Percentiles rank a stretch among this genome's conserved stretches.
phyloP scores from a whole-genome alignment of 1,140 invertebrate species.

The Polyergus mexicanus region DNA sequence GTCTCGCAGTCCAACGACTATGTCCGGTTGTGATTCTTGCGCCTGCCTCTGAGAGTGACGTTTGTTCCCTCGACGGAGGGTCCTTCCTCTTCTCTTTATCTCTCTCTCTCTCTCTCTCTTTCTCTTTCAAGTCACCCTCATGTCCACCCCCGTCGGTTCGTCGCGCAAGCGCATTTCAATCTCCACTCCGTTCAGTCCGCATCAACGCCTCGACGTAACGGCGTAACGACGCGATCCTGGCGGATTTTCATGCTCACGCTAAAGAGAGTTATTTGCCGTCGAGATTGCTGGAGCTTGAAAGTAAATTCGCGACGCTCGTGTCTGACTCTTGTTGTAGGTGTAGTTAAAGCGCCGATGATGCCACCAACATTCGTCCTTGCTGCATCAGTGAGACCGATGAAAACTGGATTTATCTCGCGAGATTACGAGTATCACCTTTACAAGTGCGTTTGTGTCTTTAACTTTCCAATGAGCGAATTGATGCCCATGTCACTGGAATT shows the following conservation, averaged over 20 bases:
- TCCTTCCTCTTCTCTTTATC: constrained; percentile 51
- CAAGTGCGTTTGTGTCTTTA: constrained; percentile 22
- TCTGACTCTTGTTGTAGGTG: not conserved
- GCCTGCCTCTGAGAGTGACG: constrained; percentile 77
- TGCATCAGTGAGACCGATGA: constrained; percentile 38
- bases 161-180: constrained; percentile 73
- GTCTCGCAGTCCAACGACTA: constrained; percentile 77
- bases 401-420: constrained; percentile 34
- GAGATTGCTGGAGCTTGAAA: constrained; percentile 22
- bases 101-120: constrained; percentile 36
- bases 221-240: constrained; percentile 60
- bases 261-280: constrained; percentile 29
- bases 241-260: constrained; percentile 52
- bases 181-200: constrained; percentile 67
- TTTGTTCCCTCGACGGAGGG: constrained; percentile 55
- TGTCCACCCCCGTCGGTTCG: constrained; percentile 46
- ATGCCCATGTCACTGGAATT: not conserved
- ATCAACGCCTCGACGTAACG: constrained; percentile 70
- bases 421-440: constrained; percentile 37
- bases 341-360: constrained; percentile 38
- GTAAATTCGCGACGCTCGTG: constrained; percentile 1
- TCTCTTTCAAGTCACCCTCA: constrained; percentile 44
- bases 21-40: constrained; percentile 84
- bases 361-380: constrained; percentile 11
- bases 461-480: not conserved